These are phyloP conservation scores for Rhinolophus ferrumequinum DNA, from an alignment of 2,113 vertebrate species.

Conservation along the genomic window DNA sequence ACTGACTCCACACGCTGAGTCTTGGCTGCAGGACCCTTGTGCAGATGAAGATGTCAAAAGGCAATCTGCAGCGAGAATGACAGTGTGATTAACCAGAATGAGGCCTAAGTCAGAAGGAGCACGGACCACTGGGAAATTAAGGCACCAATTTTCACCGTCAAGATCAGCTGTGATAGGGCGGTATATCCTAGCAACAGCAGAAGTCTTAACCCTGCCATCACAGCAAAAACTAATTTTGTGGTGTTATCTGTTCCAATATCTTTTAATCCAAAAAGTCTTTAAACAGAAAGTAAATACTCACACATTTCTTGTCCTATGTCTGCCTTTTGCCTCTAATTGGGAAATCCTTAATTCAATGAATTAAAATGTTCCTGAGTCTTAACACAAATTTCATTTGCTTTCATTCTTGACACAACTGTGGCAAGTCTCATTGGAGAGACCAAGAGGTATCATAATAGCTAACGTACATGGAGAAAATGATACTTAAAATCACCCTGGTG, in stretches of 20 bases:
- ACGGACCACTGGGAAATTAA: conserved; percentile 90
- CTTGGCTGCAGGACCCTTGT: conserved; percentile 78
- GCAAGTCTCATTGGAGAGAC: background rate
- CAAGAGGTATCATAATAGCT: background rate
- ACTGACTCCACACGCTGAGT: conserved; percentile 67
- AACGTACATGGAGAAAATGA: background rate
- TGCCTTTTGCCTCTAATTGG: conserved; percentile 80
- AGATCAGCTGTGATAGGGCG: conserved; percentile 87
- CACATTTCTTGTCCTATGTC: conserved; percentile 76
- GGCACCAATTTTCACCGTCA: conserved; percentile 86
- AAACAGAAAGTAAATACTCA: conserved; percentile 84
- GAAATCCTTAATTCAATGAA: conserved; percentile 83
- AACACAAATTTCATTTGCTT: conserved; percentile 79
- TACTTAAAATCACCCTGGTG: conserved; percentile 16
- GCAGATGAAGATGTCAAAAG: conserved; percentile 91
- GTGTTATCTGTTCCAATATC: conserved; percentile 85
- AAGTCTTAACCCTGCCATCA: conserved; percentile 82
- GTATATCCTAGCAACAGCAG: conserved; percentile 88
- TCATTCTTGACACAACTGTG: conserved; percentile 23
- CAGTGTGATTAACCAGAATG: conserved; percentile 90
- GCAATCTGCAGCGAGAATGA: conserved; percentile 87
- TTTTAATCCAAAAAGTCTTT: conserved; percentile 87
- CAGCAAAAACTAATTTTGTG: conserved; percentile 85
- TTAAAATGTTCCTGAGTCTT: conserved; percentile 78
- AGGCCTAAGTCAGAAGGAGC: conserved; percentile 87